These are phyloP conservation scores for Ips typographus DNA, from an alignment of 1,140 invertebrate genomes.

Conservation along the genomic window DNA sequence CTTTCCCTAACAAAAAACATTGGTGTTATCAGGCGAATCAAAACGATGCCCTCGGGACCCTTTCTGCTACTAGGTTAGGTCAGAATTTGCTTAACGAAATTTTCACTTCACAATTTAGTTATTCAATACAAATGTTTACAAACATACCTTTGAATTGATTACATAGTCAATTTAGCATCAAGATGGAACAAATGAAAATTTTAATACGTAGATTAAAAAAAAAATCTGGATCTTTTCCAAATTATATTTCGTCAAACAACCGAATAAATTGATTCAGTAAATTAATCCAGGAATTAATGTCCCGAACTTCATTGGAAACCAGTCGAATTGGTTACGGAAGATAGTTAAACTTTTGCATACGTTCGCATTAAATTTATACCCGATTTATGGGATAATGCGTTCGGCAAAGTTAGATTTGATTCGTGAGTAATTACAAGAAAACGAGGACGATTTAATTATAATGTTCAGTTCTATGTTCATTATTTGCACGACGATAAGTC, in stretches of 20 bases:
- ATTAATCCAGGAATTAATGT: conserved; percentile 12
- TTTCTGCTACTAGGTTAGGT: conserved; percentile 10
- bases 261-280: conserved; percentile 12
- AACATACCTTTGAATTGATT: neutral
- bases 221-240: neutral
- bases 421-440: conserved; percentile 38
- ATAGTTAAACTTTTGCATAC: conserved; percentile 27
- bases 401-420: conserved; percentile 39
- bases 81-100: conserved; percentile 21
- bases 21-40: conserved; percentile 30
- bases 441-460: conserved; percentile 31
- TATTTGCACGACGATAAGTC: too few species aligned
- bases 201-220: neutral
- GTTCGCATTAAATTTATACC: conserved; percentile 34
- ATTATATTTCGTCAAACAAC: neutral
- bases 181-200: neutral
- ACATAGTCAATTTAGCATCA: neutral
- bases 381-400: conserved; percentile 33
- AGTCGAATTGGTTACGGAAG: conserved; percentile 9
- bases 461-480: neutral
- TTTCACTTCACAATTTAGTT: conserved; percentile 9
- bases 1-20: conserved; percentile 28
- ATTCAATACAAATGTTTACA: conserved; percentile 11
- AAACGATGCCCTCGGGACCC: conserved; percentile 23
- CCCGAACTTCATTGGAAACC: neutral